Evolutionary conservation across 1,140 invertebrate species (phyloP), one percentile per base, ranked within the genome.

Genomic region (Ladona fulva): DNA sequence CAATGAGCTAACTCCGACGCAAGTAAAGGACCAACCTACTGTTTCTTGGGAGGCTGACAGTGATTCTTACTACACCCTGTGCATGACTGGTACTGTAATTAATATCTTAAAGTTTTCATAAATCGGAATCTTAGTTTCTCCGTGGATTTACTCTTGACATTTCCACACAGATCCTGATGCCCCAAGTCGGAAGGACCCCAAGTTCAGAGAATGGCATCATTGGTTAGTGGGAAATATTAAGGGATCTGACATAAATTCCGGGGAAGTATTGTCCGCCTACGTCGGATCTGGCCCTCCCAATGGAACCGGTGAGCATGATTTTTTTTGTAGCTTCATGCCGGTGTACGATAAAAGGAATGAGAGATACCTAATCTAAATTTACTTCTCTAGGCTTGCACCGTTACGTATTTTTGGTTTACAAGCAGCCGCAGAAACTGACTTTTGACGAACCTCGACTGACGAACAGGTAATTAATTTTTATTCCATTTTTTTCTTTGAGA

Each of bases 151-250:
- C 8, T 8, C 24, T 1, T 22, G 11, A 74, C 66, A 1, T 25
- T 77, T 77, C 74, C 78, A 82, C 82, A 24, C 81, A 93, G 95
- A 97, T 91, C 95, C 95, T 5, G 95, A 97, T 88, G 94, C 95
- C 16, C 95, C 95, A 14, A 94, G 91, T 82, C 89, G 95, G 7
- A 86, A 89, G 8, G 87, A 92, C 42, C 93, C 91, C 0, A 92
- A 89, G 77, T 93, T 90, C 81, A 87, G 95, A 0, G 95, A 97
- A 86, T 96, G 92, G 91, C 93, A 94, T 81, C 96, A 97, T 84
- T 98, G 96, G 95, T 84, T 97, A 3, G 92, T 98, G 0, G 93
- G 89, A 8, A 98, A 98, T 82, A 95, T 98, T 82, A 94, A 94
- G 6, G 95, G 93, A 24, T 86, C 85, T 78, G 87, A 94, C 74